These are phyloP conservation scores for Sericinus montela DNA, from an alignment of 2,888 invertebrate genomes.

Conservation along the genomic window DNA sequence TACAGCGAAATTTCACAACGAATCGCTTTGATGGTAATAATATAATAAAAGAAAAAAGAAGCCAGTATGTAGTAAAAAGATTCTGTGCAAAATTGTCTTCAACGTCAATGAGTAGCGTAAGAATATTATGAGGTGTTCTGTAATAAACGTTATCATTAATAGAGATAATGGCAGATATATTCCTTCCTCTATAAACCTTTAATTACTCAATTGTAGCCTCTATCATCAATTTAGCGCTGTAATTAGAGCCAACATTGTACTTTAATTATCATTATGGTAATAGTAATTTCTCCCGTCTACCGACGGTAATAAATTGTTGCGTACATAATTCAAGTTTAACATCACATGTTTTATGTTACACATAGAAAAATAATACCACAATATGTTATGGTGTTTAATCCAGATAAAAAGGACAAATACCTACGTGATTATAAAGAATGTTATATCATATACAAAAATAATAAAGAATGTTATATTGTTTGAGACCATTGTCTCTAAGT, in stretches of 20 bases:
- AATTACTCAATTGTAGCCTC: constrained; percentile 20
- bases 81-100: background rate
- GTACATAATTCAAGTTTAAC: constrained; percentile 17
- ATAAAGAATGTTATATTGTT: too few species aligned
- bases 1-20: constrained; percentile 23
- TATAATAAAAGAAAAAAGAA: constrained; percentile 15
- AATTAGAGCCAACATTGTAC: constrained; percentile 21
- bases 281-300: constrained; percentile 18
- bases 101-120: too few species aligned
- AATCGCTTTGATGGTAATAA: constrained; percentile 23
- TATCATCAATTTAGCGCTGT: constrained; percentile 19
- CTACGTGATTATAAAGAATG: too few species aligned
- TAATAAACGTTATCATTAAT: constrained; percentile 15
- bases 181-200: constrained; percentile 17
- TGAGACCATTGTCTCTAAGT: too few species aligned
- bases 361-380: too few species aligned
- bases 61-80: constrained; percentile 5
- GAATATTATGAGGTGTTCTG: constrained; percentile 5
- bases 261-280: constrained; percentile 21
- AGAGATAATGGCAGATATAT: constrained; percentile 13
- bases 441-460: too few species aligned
- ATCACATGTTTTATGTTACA: constrained; percentile 14
- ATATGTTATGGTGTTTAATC: too few species aligned
- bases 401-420: too few species aligned
- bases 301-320: constrained; percentile 18